phyloP scores from a whole-genome alignment of 1,140 invertebrate species.

The Homarus americanus region DNA sequence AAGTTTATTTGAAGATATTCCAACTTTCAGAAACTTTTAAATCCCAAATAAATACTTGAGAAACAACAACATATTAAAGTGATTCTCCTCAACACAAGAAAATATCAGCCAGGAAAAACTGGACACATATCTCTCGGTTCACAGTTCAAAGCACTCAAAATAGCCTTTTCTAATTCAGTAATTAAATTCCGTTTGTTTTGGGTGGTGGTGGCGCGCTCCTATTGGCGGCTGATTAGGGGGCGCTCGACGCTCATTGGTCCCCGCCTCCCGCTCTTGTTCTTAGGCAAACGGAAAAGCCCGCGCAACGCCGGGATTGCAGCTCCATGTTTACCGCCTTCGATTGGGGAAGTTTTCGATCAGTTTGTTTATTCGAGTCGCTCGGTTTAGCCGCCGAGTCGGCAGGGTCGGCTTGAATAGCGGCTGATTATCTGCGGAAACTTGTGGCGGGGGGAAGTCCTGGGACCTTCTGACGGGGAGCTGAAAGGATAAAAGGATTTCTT shows the following conservation, averaged over 20 bases:
- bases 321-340: conserved; percentile 14
- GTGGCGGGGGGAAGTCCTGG: neutral
- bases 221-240: conserved; percentile 44
- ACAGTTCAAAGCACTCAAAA: conserved; percentile 46
- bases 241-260: conserved; percentile 28
- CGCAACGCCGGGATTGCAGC: conserved; percentile 41
- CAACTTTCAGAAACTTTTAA: neutral
- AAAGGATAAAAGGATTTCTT: no score
- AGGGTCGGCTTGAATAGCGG: neutral
- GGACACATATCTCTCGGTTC: neutral
- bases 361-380: conserved; percentile 8
- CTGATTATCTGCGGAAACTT: conserved; percentile 21
- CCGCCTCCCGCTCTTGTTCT: conserved; percentile 24
- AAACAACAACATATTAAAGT: neutral
- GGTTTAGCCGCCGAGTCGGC: conserved; percentile 12
- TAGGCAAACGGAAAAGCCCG: conserved; percentile 42
- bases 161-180: conserved; percentile 57
- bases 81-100: neutral
- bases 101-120: neutral
- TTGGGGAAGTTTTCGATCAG: conserved; percentile 18
- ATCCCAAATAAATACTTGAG: neutral
- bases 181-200: conserved; percentile 64
- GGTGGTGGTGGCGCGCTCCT: conserved; percentile 8
- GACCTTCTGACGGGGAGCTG: conserved; percentile 2
- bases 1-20: neutral